Evolutionary conservation across 2,888 invertebrate species (phyloP).

Genomic region (Cheilosia impressa): DNA sequence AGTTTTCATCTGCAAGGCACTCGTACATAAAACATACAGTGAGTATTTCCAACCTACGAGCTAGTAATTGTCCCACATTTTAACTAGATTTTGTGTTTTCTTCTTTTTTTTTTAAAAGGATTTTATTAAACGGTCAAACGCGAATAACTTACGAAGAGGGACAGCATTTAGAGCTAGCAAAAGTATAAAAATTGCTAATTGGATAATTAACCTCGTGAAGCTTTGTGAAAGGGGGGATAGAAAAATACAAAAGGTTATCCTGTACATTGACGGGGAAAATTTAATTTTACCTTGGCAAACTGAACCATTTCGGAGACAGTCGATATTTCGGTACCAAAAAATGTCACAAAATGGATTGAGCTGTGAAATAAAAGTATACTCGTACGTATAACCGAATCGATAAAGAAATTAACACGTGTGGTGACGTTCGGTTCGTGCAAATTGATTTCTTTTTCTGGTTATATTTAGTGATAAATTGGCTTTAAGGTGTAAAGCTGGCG

Average conservation of each 20-base stretch:
- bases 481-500: constrained; percentile 2
- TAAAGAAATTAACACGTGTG: constrained; percentile 29
- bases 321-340: background rate
- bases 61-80: constrained; percentile 51
- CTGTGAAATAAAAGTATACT: background rate
- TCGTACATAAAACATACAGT: constrained; percentile 5
- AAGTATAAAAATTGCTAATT: constrained; percentile 38
- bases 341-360: constrained; percentile 16
- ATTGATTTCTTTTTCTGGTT: constrained; percentile 7
- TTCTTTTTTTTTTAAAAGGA: constrained; percentile 6
- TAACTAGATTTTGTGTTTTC: background rate
- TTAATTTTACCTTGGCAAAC: constrained; percentile 30
- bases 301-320: constrained; percentile 13
- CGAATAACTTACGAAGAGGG: background rate
- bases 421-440: constrained; percentile 4
- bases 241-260: constrained; percentile 1
- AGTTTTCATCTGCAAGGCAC: constrained; percentile 47
- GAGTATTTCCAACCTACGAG: background rate
- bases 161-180: background rate
- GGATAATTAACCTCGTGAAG: constrained; percentile 31
- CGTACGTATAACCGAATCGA: constrained; percentile 2
- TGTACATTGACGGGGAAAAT: constrained; percentile 21
- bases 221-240: background rate
- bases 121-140: constrained; percentile 14
- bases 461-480: constrained; percentile 1